Evolutionary conservation across 2,888 invertebrate species (phyloP).

Genomic region (Cataglyphis cursor): DNA sequence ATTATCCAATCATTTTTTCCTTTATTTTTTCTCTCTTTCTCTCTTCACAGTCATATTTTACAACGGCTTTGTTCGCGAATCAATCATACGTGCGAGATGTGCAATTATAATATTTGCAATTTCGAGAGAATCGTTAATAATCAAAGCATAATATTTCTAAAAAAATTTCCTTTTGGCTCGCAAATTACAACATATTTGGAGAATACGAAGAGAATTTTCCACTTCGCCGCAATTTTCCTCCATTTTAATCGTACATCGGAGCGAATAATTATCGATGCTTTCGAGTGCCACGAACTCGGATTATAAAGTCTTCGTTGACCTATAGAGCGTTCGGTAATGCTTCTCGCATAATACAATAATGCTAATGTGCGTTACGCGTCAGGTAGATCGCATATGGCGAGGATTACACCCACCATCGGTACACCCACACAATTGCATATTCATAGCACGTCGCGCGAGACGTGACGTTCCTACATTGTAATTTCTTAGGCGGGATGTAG

Average conservation of each 20-base stretch:
- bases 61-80: background rate
- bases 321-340: background rate
- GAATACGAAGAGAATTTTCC: background rate
- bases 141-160: background rate
- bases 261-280: background rate
- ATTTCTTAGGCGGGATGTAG: conserved; percentile 12
- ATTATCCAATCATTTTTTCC: conserved; percentile 1
- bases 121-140: background rate
- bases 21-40: conserved; percentile 5
- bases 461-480: conserved; percentile 35
- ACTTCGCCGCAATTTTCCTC: background rate
- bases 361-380: conserved; percentile 29
- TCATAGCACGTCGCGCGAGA: conserved; percentile 12
- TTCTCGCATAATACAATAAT: conserved; percentile 27
- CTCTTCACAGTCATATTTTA: background rate
- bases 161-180: background rate
- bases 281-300: background rate
- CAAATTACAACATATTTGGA: background rate
- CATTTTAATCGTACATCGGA: background rate
- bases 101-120: background rate
- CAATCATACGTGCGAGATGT: background rate
- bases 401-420: conserved; percentile 8
- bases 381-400: background rate
- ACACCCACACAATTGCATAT: conserved; percentile 35
- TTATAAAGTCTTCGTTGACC: background rate